Percentiles rank a stretch among this genome's conserved stretches.
Conservation (phyloP, 2,888 invertebrate genomes). For the Drosophila emarginata region DNA sequence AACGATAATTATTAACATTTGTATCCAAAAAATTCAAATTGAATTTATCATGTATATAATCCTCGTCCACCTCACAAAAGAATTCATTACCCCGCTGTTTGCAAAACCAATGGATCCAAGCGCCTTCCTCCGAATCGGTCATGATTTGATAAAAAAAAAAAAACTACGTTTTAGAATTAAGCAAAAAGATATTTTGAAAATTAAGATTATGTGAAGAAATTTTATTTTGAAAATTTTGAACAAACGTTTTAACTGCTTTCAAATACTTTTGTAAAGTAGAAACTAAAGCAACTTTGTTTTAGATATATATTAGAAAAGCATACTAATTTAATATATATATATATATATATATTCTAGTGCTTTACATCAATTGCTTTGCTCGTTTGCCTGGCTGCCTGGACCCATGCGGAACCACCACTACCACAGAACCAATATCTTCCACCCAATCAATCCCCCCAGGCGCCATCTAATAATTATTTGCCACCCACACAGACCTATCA, state of each 20-base stretch:
- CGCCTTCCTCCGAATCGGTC: slow-evolving; percentile 99
- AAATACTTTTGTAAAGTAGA: background rate
- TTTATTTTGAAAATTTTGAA: too few relatives aligned
- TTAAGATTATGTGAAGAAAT: too few relatives aligned
- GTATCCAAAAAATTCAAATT: slow-evolving; percentile 99
- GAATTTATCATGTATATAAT: slow-evolving; percentile 99
- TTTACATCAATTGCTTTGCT: slow-evolving; percentile 81
- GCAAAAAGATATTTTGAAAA: too few relatives aligned
- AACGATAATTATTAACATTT: slow-evolving; percentile 99
- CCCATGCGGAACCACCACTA: slow-evolving; percentile 81
- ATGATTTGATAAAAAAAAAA: slow-evolving; percentile 85
- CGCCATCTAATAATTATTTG: slow-evolving; percentile 82
- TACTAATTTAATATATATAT: too few relatives aligned
- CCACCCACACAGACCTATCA: slow-evolving; percentile 81
- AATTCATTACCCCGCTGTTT: slow-evolving; percentile 98
- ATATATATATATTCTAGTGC: slow-evolving; percentile 74
- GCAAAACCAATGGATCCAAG: slow-evolving; percentile 99
- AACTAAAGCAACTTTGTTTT: background rate
- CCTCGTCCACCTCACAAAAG: slow-evolving; percentile 99
- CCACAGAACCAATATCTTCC: slow-evolving; percentile 82
- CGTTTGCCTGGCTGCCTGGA: slow-evolving; percentile 78
- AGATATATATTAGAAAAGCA: too few relatives aligned
- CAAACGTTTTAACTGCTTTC: too few relatives aligned
- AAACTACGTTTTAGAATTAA: background rate
- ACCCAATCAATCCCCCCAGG: slow-evolving; percentile 82